Evolutionary conservation across 2,888 invertebrate species (phyloP).

Genomic region (Kuschelorhynchus macadamiae): DNA sequence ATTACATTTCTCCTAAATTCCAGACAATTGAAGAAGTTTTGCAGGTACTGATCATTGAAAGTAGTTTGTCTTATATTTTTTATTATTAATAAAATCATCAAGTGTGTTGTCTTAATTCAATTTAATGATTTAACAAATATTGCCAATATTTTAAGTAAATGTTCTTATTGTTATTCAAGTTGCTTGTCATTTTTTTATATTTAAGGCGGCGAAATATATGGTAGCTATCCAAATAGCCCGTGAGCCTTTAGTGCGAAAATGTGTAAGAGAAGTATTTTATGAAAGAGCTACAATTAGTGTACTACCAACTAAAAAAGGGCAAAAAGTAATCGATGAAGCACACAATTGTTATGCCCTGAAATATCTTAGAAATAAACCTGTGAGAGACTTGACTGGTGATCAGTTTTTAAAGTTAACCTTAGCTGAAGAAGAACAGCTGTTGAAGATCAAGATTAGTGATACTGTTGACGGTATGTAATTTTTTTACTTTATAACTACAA

Average conservation of each 20-base stretch:
- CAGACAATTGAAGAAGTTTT: slow-evolving; percentile 81
- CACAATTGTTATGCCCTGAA: slow-evolving; percentile 81
- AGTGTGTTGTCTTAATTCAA: too few species aligned
- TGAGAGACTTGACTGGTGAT: slow-evolving; percentile 86
- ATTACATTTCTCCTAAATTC: slow-evolving; percentile 75
- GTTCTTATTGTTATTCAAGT: too few species aligned
- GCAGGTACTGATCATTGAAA: too few species aligned
- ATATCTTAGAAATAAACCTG: slow-evolving; percentile 48
- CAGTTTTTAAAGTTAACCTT: slow-evolving; percentile 88
- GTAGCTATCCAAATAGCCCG: slow-evolving; percentile 94
- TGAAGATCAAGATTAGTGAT: slow-evolving; percentile 82
- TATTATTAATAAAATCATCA: too few species aligned
- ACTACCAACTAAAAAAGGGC: slow-evolving; percentile 89
- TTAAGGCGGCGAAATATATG: slow-evolving; percentile 88
- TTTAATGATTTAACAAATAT: too few species aligned
- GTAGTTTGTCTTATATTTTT: too few species aligned
- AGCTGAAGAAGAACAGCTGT: slow-evolving; percentile 86
- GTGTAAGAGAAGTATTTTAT: slow-evolving; percentile 87
- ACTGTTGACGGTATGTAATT: slow-evolving; percentile 77
- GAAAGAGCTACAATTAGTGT: slow-evolving; percentile 89
- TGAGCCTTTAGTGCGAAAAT: slow-evolving; percentile 90
- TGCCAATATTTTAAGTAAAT: too few species aligned
- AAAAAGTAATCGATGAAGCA: slow-evolving; percentile 96
- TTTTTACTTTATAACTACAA: too few species aligned
- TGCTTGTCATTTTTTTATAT: slow-evolving; percentile 7